Evolutionary conservation across 35 echinoderm and acorn worm genomes (phyloP), one percentile per base, ranked within the genome.

Genomic region (Apostichopus japonicus): DNA sequence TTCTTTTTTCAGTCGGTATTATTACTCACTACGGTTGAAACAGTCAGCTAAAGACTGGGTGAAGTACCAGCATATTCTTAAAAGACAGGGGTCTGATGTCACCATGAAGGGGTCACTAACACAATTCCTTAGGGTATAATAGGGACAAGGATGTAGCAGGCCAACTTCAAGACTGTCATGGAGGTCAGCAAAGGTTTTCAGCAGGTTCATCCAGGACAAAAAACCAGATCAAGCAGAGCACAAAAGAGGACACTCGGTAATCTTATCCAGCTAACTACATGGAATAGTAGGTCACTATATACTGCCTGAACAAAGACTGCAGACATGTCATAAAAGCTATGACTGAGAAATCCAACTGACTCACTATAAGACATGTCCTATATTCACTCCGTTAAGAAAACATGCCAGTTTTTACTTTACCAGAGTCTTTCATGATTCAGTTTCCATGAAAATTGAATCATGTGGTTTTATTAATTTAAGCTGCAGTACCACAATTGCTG

Each of bases 141-240:
- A 23, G 71, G 71, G 21, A 75, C 71, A 75, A 75, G 71, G 71
- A 75, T 75, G 71, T 21, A 75, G 22, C 6, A 14, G 15, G 7
- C 14, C 71, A 14, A 15, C 15, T 19, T 23, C 16, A 6, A 75
- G 6, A 19, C 15, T 75, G 17, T 75, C 17, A 75, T 21, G 11
- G n/a, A 84, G 81, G 81, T 84, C 81, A 84, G 54, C 81, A 55
- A n/a, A 84, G 21, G 51, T 58, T 58, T 15, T 8, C 10, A 58
- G 56, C 53, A 84, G 51, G 81, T 84, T 84, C 81, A 84, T 58
- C n/a, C 81, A 57, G 81, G 81, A 58, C 55, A 57, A 58, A 16
- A 84, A 84, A 84, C 53, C 54, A 84, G 81, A 84, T 55, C 81
- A 84, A 84, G 55, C 57, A 23, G 81, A 84, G 54, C 81, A 84